Evolutionary conservation across 2,797 vertebrate species (phyloP).

Genomic region (Artibeus jamaicensis): DNA sequence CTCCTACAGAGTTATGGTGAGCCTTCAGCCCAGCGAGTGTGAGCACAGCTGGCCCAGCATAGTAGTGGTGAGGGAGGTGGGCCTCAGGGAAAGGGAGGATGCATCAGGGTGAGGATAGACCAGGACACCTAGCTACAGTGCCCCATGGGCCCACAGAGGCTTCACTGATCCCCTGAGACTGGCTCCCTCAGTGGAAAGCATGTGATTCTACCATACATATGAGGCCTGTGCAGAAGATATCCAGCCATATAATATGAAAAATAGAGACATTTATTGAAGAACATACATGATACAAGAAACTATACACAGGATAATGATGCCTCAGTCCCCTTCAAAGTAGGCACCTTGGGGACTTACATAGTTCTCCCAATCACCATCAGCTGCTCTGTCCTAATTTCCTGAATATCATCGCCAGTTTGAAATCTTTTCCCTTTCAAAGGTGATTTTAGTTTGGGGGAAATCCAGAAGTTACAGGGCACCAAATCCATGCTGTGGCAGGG

Average conservation of each 20-base stretch:
- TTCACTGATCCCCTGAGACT: fast-evolving
- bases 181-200: not conserved
- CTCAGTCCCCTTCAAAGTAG: not conserved
- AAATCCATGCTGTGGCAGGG: not conserved
- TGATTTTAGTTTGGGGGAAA: not conserved
- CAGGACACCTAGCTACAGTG: fast-evolving
- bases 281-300: not conserved
- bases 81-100: not conserved
- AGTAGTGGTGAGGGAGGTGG: not conserved
- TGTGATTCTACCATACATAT: not conserved
- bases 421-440: not conserved
- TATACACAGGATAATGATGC: not conserved
- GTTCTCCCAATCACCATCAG: not conserved
- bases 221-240: not conserved
- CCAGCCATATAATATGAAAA: not conserved
- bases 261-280: not conserved
- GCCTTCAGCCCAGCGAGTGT: fast-evolving
- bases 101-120: not conserved
- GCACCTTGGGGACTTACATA: not conserved
- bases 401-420: not conserved
- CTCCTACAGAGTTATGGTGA: not conserved
- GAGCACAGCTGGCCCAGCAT: not conserved
- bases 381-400: not conserved
- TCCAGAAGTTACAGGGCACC: not conserved
- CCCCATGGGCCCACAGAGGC: not conserved